Conservation (phyloP, 2,888 invertebrate species). For the Timema cristinae region DNA sequence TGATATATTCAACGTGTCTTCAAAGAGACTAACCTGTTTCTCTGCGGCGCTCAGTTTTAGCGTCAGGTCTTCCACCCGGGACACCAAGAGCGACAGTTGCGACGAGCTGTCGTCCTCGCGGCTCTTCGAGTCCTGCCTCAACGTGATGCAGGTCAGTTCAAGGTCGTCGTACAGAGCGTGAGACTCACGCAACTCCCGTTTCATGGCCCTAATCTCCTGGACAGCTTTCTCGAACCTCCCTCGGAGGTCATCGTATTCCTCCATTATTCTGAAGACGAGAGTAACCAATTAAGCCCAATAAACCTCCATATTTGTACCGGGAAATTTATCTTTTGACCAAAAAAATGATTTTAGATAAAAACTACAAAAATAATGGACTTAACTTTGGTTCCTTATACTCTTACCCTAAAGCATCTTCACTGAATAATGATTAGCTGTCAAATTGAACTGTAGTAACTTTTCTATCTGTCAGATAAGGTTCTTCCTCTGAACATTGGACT, state of each 20-base stretch:
- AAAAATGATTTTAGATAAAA: too few relatives aligned
- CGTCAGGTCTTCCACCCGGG: constrained; percentile 78
- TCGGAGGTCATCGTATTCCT: constrained; percentile 74
- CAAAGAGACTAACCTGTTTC: constrained; percentile 57
- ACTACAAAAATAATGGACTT: too few relatives aligned
- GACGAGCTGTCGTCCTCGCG: constrained; percentile 55
- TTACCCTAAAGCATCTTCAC: too few relatives aligned
- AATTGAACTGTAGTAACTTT: too few relatives aligned
- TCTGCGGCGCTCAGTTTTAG: constrained; percentile 76
- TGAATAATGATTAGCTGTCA: too few relatives aligned
- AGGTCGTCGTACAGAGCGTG: constrained; percentile 75
- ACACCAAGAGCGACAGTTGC: constrained; percentile 75
- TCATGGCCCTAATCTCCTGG: constrained; percentile 77
- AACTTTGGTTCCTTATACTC: too few relatives aligned
- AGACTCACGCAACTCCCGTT: constrained; percentile 72
- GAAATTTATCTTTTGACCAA: too few relatives aligned
- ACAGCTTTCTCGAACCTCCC: constrained; percentile 78
- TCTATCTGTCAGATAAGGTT: too few relatives aligned
- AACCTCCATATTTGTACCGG: too few relatives aligned
- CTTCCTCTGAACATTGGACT: too few relatives aligned
- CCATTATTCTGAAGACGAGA: constrained; percentile 55
- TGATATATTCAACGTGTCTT: background rate
- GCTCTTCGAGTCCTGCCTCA: constrained; percentile 66
- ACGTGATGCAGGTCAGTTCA: constrained; percentile 71
- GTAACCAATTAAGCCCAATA: too few relatives aligned